These are phyloP conservation scores for Papilio demoleus DNA, from an alignment of 2,888 invertebrate genomes.

Conservation along the genomic window DNA sequence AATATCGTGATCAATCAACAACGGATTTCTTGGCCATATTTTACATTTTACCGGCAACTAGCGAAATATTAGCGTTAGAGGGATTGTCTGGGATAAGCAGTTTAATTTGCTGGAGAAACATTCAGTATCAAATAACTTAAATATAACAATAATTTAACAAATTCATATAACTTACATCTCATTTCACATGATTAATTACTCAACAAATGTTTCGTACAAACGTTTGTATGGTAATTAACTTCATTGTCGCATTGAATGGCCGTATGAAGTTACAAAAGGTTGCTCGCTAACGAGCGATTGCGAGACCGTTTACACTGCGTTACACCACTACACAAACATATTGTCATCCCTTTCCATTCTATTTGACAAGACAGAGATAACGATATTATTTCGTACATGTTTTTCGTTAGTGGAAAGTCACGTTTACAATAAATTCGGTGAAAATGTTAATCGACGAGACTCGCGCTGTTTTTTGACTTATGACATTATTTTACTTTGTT, in stretches of 20 bases:
- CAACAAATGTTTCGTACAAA: slow-evolving; percentile 19
- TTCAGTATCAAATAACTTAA: too few species aligned
- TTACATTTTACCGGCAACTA: too few species aligned
- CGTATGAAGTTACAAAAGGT: slow-evolving; percentile 14
- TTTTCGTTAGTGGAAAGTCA: background rate
- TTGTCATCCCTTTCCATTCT: background rate
- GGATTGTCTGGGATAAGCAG: too few species aligned
- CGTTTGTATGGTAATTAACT: slow-evolving; percentile 22
- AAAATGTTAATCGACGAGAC: background rate
- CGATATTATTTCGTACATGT: background rate
- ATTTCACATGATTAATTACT: slow-evolving; percentile 32
- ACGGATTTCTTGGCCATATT: too few species aligned
- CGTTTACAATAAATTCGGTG: background rate
- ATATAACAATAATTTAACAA: slow-evolving; percentile 9
- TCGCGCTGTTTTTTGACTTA: background rate
- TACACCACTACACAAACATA: background rate
- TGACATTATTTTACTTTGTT: background rate
- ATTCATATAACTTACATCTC: background rate
- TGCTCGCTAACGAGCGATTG: slow-evolving; percentile 1
- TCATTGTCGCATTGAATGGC: slow-evolving; percentile 1
- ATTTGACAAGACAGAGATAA: background rate
- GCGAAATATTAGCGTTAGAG: too few species aligned
- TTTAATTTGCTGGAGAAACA: too few species aligned
- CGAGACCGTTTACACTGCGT: background rate
- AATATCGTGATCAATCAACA: too few species aligned